Base-by-base conservation (phyloP, 2,113 vertebrate species). In the Periophthalmodon schlosseri region DNA sequence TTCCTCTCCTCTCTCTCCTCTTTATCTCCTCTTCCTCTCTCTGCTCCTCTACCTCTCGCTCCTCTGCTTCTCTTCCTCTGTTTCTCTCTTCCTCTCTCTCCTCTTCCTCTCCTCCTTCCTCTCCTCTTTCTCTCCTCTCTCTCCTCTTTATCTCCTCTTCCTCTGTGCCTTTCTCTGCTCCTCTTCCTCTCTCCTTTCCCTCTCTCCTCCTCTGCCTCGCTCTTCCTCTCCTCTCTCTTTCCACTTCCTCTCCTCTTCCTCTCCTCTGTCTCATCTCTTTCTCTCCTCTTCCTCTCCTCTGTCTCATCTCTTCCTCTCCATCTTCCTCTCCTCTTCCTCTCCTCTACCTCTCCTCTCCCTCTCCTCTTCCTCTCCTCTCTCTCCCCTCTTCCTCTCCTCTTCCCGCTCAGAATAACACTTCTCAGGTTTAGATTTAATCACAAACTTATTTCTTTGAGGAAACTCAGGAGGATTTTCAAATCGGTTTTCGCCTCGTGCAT, bases 361-460 rank as follows among this genome's bases (percentile, higher is more conserved):
- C 4, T 4, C 4, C 44, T 12, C 44, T 12, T 57, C 73, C 39
- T 50, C 28, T 39, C 80, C 44, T 67, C 78, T 67, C 34, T 3
- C 28, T 28, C 3, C 56, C 63, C 3, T 28, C 28, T 57, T n/a
- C 56, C 56, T 57, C 56, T 9, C 54, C 33, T 20, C 52, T 34
- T n/a, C 39, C 58, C 73, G 74, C 68, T 23, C 69, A 81, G 54
- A 75, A 72, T 72, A 28, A 21, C 16, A 39, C 6, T 24, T 23
- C 28, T 66, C 44, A 65, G 34, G 36, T 68, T 74, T 28, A 56
- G 8, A 6, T 72, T 44, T 5, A 33, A 60, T 60, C 58, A 28
- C 58, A 60, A 13, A 54, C 36, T 39, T 12, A 49, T 21, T 46
- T 15, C n/a, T 73, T 2, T 71, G 44, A n/a, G 14, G 58, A 21